Conservation (phyloP, 2,888 invertebrate genomes). For the Amphipyra berbera region DNA sequence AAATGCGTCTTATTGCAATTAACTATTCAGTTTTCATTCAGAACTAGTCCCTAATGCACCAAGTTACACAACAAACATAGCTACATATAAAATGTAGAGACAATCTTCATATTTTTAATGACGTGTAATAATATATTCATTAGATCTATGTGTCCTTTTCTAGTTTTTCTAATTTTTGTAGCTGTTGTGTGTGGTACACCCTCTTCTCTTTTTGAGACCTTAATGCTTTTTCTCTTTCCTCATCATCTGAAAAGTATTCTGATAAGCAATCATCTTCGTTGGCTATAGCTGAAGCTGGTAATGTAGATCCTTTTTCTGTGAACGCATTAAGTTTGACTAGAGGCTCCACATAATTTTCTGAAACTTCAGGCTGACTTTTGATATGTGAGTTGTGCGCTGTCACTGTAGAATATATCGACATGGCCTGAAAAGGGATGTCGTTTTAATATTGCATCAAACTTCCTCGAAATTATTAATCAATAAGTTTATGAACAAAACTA, state of each 20-base stretch:
- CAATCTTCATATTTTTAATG: conserved; percentile 66
- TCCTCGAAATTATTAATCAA: too few species aligned
- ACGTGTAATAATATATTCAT: conserved; percentile 66
- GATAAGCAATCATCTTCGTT: conserved; percentile 78
- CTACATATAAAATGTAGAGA: conserved; percentile 49
- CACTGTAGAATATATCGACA: conserved; percentile 91
- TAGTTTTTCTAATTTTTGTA: conserved; percentile 75
- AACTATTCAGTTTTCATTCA: conserved; percentile 37
- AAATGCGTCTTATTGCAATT: conserved; percentile 59
- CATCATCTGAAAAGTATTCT: conserved; percentile 88
- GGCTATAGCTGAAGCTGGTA: conserved; percentile 76
- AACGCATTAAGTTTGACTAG: conserved; percentile 76
- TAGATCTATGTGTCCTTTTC: conserved; percentile 79
- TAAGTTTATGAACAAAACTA: too few species aligned
- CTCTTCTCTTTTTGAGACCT: conserved; percentile 79
- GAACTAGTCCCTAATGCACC: conserved; percentile 35
- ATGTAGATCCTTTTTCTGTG: conserved; percentile 76
- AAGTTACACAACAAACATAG: conserved; percentile 37
- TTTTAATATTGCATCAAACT: not conserved
- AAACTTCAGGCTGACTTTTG: conserved; percentile 65
- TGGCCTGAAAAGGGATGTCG: conserved; percentile 84
- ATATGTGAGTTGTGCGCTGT: conserved; percentile 76
- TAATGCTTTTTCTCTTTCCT: conserved; percentile 83
- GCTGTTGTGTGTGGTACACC: conserved; percentile 64
- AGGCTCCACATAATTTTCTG: conserved; percentile 73